A percentile compares a stretch with the other conserved stretches of the same genome.
Conservation (phyloP, 1,140 invertebrate species). For the Drosophila punjabiensis region DNA sequence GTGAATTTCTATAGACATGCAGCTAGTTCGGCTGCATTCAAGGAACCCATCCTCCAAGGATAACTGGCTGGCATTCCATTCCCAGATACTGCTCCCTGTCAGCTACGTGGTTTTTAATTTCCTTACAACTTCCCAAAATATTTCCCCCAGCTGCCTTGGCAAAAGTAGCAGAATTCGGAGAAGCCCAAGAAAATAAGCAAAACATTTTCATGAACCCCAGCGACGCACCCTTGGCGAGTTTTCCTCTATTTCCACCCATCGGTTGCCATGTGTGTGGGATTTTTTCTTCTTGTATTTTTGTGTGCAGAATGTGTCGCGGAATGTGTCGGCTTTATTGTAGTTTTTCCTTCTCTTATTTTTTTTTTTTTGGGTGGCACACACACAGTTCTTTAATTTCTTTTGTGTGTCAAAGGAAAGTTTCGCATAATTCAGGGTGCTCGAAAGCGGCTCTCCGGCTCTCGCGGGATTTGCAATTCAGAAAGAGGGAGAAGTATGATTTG, state of each 20-base stretch:
- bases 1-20: conserved; percentile 5
- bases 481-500: conserved; percentile 17
- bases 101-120: conserved; percentile 31
- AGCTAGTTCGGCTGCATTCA: conserved; percentile 5
- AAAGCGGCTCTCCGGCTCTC: conserved; percentile 21
- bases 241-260: background rate
- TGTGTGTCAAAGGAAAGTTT: conserved; percentile 57
- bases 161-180: conserved; percentile 2
- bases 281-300: background rate
- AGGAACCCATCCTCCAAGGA: background rate
- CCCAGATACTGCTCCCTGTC: conserved; percentile 1
- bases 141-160: conserved; percentile 7
- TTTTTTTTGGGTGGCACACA: background rate
- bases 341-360: conserved; percentile 4
- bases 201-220: conserved; percentile 16
- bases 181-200: conserved; percentile 17
- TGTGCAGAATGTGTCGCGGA: conserved; percentile 27
- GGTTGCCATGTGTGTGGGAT: conserved; percentile 1
- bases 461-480: conserved; percentile 52
- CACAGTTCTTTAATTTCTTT: conserved; percentile 38
- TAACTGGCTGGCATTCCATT: conserved; percentile 5
- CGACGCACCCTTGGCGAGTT: background rate
- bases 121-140: conserved; percentile 15
- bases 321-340: conserved; percentile 32
- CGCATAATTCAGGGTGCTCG: conserved; percentile 49